These are phyloP conservation scores for Lucilia cuprina DNA, from an alignment of 1,140 invertebrate species.

Conservation along the genomic window DNA sequence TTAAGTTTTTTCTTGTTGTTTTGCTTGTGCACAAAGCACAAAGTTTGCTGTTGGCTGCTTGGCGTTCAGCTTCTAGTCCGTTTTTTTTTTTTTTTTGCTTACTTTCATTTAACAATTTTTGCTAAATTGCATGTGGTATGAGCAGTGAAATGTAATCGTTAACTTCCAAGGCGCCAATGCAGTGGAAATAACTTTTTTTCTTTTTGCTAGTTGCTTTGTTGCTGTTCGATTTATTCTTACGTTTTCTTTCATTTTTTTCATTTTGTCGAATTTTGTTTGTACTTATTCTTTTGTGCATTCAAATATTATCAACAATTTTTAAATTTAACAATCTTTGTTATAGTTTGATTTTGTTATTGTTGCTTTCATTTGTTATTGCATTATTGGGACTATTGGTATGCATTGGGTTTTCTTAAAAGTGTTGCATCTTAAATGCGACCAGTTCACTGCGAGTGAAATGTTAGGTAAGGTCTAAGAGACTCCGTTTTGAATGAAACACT, in stretches of 20 bases:
- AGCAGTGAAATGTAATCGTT: conserved; percentile 29
- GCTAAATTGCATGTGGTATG: conserved; percentile 29
- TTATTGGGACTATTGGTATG: neutral
- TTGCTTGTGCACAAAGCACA: neutral
- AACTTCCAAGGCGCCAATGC: conserved; percentile 28
- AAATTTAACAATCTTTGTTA: conserved; percentile 5
- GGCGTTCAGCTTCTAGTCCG: neutral
- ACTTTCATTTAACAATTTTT: conserved; percentile 14
- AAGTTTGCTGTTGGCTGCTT: neutral
- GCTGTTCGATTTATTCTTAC: neutral
- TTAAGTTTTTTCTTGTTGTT: conserved; percentile 22
- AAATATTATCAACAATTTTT: conserved; percentile 18
- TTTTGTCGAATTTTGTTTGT: too few species aligned
- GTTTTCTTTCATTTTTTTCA: neutral
- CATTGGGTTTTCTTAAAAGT: neutral
- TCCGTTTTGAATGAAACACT: too few species aligned
- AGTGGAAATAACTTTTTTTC: conserved; percentile 31
- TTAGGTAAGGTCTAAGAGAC: too few species aligned
- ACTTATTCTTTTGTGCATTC: conserved; percentile 17
- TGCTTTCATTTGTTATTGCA: neutral
- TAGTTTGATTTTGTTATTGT: neutral
- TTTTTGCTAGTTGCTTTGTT: neutral
- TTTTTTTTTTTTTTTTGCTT: neutral
- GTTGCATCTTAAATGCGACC: neutral
- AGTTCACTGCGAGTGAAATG: too few species aligned